phyloP scores from a whole-genome alignment of 2,797 vertebrate species.

The Prionace glauca region DNA sequence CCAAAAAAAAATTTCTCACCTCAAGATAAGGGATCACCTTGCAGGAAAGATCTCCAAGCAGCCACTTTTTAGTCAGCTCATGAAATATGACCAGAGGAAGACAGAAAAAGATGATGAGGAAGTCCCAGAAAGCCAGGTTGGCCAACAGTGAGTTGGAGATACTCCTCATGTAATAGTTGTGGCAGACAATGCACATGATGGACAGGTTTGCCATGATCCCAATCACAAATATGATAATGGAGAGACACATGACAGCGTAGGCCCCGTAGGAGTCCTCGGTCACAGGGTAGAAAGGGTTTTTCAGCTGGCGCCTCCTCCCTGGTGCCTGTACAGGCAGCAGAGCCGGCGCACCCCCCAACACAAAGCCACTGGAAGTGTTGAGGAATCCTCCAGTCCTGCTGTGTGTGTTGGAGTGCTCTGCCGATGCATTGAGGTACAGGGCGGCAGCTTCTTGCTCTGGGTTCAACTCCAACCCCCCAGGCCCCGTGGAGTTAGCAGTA shows the following conservation, averaged over 20 bases:
- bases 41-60: constrained; percentile 91
- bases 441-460: constrained; percentile 56
- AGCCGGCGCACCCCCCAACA: constrained; percentile 55
- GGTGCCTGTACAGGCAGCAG: constrained; percentile 49
- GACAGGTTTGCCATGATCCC: constrained; percentile 88
- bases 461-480: constrained; percentile 39
- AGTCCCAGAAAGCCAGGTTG: constrained; percentile 94
- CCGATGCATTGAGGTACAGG: constrained; percentile 55
- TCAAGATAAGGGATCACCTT: constrained; percentile 93
- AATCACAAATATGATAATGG: constrained; percentile 74
- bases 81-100: constrained; percentile 88
- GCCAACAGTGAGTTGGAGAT: constrained; percentile 93
- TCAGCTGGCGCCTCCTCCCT: constrained; percentile 55
- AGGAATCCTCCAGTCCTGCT: constrained; percentile 45
- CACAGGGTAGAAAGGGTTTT: constrained; percentile 86
- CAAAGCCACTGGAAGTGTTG: not conserved
- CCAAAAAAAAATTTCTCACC: constrained; percentile 71
- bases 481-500: not conserved
- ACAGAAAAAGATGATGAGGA: constrained; percentile 87
- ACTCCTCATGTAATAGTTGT: constrained; percentile 96
- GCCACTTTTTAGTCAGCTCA: constrained; percentile 85
- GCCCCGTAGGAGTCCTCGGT: constrained; percentile 77
- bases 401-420: constrained; percentile 42
- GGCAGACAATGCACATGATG: constrained; percentile 94
- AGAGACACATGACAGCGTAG: constrained; percentile 71